Percentiles rank a stretch among this genome's conserved stretches.
Conservation (phyloP, 2,797 vertebrate species). For the Enteromius argenteus region DNA sequence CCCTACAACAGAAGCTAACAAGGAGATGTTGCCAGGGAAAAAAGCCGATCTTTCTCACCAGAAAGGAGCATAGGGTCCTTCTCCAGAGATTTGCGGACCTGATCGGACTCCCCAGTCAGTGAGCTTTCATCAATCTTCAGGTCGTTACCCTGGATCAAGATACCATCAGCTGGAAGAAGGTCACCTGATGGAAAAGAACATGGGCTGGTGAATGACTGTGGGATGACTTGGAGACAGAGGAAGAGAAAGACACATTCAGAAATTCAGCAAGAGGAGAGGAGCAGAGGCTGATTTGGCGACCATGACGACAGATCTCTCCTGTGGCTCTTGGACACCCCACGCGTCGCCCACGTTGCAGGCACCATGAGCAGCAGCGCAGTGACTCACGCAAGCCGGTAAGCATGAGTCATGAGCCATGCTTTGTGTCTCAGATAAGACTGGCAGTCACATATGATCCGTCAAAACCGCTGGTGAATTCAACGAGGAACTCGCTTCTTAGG, state of each 20-base stretch:
- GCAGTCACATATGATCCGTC: slow-evolving; percentile 46
- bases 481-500: slow-evolving; percentile 22
- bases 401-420: slow-evolving; percentile 59
- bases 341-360: slow-evolving; percentile 55
- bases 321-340: slow-evolving; percentile 51
- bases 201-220: slow-evolving; percentile 20
- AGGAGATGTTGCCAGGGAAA: not conserved
- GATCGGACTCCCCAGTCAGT: slow-evolving; percentile 94
- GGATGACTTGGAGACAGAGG: not conserved
- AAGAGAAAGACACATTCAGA: slow-evolving; percentile 33
- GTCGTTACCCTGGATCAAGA: slow-evolving; percentile 97
- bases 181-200: slow-evolving; percentile 80
- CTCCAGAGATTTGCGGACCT: slow-evolving; percentile 91
- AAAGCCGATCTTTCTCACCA: slow-evolving; percentile 75
- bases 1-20: not conserved
- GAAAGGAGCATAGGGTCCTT: slow-evolving; percentile 97
- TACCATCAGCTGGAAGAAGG: slow-evolving; percentile 92
- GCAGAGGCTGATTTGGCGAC: slow-evolving; percentile 47
- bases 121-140: slow-evolving; percentile 98
- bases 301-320: slow-evolving; percentile 54
- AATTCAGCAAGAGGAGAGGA: slow-evolving; percentile 12
- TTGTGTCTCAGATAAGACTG: slow-evolving; percentile 50
- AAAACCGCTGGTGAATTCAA: slow-evolving; percentile 28
- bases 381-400: slow-evolving; percentile 61
- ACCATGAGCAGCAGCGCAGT: slow-evolving; percentile 41